These are phyloP conservation scores for Sabatieria punctata DNA, from an alignment of 2,888 invertebrate species.

Conservation along the genomic window DNA sequence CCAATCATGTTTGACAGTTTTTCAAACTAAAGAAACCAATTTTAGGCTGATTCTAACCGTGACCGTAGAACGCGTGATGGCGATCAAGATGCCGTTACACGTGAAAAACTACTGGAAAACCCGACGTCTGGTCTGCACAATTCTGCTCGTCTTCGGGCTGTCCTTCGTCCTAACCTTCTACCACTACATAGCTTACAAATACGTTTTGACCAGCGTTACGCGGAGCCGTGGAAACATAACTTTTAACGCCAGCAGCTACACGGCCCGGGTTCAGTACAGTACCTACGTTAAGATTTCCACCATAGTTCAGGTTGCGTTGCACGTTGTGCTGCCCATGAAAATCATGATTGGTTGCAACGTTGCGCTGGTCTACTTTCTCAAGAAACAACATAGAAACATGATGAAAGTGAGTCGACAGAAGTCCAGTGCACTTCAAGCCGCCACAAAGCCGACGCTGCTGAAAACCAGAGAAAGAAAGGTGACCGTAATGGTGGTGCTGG, in stretches of 20 bases:
- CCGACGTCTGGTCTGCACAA: background rate
- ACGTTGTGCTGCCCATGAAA: background rate
- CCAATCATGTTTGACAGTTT: no score
- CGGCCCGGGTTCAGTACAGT: no score
- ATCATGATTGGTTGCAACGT: background rate
- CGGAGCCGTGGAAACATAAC: no score
- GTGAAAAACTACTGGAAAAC: background rate
- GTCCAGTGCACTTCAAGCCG: no score
- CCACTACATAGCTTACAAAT: background rate
- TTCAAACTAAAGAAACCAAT: no score
- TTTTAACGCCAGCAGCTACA: no score
- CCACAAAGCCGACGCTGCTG: no score
- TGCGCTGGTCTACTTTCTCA: background rate
- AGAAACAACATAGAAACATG: background rate
- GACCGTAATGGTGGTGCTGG: background rate
- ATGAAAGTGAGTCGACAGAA: no score
- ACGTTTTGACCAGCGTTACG: background rate
- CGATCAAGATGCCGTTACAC: background rate
- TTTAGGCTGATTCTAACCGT: slow-evolving; percentile 3
- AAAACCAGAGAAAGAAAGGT: background rate
- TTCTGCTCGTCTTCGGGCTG: background rate
- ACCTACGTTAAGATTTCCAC: background rate
- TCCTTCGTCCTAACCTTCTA: background rate
- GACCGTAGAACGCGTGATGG: slow-evolving; percentile 1
- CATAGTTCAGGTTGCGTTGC: background rate